Base-by-base conservation (phyloP, 2,888 invertebrate genomes). In the Mesoligia furuncula region DNA sequence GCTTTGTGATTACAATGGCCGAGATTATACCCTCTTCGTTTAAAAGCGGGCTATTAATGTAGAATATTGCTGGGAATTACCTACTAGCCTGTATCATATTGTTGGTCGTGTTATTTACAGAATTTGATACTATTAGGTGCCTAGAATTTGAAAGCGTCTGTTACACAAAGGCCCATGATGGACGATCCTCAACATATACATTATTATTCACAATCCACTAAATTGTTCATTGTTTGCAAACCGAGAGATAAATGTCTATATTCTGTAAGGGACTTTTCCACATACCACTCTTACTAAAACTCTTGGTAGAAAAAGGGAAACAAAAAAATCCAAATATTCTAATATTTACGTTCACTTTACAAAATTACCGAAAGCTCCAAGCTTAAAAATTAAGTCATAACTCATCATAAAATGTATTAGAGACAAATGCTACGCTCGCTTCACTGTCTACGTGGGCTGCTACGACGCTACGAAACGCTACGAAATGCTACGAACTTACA, bases 371-470 rank as follows among this genome's bases (percentile, higher is more conserved):
- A 75, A 80, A 83, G 74, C 87, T 81, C 73, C 73, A 83, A 89
- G 82, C 79, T 83, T 83, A 89, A 90, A 92, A 92, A 92, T 92
- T 84, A 89, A 89, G 87, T 89, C 90, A 87, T 92, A 91, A 91
- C 90, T 93, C 89, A 89, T 85, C 81, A 86, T 83, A 89, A 90
- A 92, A 89, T 88, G 86, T 90, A 87, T 88, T 87, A 90, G 86
- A 90, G 87, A 91, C 91, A 91, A 92, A 92, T 89, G 91, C 91
- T 91, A 90, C 90, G 87, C 79, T 79, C 68, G 80, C 88, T 88
- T 88, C 89, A 83, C 69, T 79, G 80, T 85, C 86, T 89, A 88
- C 87, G 85, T 81, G 76, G 75, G 39, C 69, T 85, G 83, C 90
- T 89, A 86, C 85, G 89, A 73, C 89, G 88, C 90, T 90, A 84